phyloP scores from a whole-genome alignment of 2,888 invertebrate genomes.

The Heliconius sara region DNA sequence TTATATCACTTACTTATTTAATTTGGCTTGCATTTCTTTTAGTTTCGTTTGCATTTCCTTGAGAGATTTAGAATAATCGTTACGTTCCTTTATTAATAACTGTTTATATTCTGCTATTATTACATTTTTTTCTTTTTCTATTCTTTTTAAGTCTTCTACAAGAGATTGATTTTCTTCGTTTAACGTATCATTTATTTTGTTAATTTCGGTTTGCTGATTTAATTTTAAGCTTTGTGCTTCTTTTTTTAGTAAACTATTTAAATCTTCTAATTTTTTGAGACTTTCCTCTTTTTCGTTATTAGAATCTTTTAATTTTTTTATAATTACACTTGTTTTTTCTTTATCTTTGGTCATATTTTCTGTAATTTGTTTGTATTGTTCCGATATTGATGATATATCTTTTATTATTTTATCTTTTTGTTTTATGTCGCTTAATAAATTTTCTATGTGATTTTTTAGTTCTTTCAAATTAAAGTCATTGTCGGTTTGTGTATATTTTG shows the following conservation, averaged over 20 bases:
- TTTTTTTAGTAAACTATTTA: constrained; percentile 58
- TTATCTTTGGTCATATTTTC: constrained; percentile 69
- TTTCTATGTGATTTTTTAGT: constrained; percentile 54
- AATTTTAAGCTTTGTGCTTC: constrained; percentile 58
- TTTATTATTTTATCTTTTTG: constrained; percentile 66
- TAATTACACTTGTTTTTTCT: constrained; percentile 60
- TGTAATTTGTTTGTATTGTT: constrained; percentile 67
- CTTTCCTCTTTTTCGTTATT: constrained; percentile 64
- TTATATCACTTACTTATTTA: constrained; percentile 64
- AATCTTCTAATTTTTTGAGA: constrained; percentile 57
- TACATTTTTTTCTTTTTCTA: constrained; percentile 74
- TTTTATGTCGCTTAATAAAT: constrained; percentile 56
- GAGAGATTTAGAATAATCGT: constrained; percentile 69
- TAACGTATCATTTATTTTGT: constrained; percentile 59
- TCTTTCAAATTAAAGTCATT: constrained; percentile 53
- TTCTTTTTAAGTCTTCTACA: constrained; percentile 65
- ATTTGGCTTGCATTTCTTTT: constrained; percentile 63
- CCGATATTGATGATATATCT: constrained; percentile 58
- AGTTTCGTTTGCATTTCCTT: constrained; percentile 67
- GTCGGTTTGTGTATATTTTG: constrained; percentile 64
- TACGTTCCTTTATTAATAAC: constrained; percentile 78
- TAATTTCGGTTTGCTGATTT: constrained; percentile 54
- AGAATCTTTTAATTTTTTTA: constrained; percentile 61
- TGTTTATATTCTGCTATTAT: constrained; percentile 79
- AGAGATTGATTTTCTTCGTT: constrained; percentile 75